Evolutionary conservation across 2,113 vertebrate genomes (phyloP).

Genomic region (Sinocyclocheilus maitianheensis): DNA sequence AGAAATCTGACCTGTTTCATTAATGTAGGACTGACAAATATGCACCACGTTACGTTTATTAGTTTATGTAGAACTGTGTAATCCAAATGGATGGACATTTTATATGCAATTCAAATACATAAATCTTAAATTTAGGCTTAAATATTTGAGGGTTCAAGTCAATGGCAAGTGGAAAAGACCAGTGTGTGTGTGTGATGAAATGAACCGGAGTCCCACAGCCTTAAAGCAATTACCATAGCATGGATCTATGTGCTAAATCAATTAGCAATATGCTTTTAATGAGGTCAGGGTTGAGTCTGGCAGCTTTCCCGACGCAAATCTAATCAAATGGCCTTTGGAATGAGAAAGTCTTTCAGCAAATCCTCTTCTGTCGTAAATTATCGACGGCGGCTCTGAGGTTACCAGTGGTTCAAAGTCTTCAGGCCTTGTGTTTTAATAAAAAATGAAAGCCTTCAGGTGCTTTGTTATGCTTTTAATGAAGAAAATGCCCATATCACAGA

Average conservation of each 20-base stretch:
- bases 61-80: no score
- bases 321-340: neutral
- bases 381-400: neutral
- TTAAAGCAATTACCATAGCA: neutral
- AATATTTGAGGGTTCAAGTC: neutral
- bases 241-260: slow-evolving; percentile 20
- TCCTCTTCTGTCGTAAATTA: slow-evolving; percentile 10
- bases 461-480: neutral
- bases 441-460: neutral
- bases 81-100: neutral
- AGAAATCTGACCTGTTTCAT: no score
- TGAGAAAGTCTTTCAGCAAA: neutral
- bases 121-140: neutral
- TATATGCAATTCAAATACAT: neutral
- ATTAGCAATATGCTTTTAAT: neutral
- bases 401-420: neutral
- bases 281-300: slow-evolving; percentile 26
- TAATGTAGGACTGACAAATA: no score
- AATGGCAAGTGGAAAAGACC: neutral
- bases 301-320: neutral
- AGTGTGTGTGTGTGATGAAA: neutral
- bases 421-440: neutral
- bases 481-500: neutral
- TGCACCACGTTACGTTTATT: no score
- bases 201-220: neutral